phyloP scores from a whole-genome alignment of 2,797 vertebrate genomes.

The Perodicticus potto region DNA sequence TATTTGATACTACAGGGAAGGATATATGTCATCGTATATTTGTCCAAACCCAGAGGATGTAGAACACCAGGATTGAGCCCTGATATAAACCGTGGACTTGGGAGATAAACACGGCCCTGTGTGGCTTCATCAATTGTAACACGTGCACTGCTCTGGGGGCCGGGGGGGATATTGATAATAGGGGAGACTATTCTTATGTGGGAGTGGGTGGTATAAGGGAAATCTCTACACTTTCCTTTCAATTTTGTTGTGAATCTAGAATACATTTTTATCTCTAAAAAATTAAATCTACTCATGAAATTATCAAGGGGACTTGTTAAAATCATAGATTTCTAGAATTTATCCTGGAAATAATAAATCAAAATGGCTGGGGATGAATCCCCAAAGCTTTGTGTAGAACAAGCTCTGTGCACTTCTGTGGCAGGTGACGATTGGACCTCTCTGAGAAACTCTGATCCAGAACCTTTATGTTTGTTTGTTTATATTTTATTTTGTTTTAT shows the following conservation, averaged over 20 bases:
- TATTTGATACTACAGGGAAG: not conserved
- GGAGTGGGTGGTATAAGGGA: too few relatives aligned
- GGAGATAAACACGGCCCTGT: not conserved
- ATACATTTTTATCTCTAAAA: not conserved
- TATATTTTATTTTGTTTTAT: not conserved
- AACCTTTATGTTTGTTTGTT: not conserved
- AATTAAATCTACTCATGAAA: not conserved
- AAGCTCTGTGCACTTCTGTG: not conserved
- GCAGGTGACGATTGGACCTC: not conserved
- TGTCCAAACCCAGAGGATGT: not conserved
- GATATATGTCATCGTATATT: not conserved
- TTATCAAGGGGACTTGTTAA: not conserved
- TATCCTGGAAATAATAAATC: not conserved
- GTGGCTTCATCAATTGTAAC: not conserved
- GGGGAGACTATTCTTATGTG: fast-evolving
- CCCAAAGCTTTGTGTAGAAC: not conserved
- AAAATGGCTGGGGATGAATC: not conserved
- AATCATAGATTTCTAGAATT: conserved; percentile 4
- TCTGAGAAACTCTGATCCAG: not conserved
- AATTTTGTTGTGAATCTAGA: not conserved
- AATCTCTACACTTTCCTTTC: not conserved
- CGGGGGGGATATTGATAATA: too few relatives aligned
- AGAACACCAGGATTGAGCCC: not conserved
- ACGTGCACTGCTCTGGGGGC: not conserved
- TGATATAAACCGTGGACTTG: not conserved